Conservation (phyloP, 2,888 invertebrate genomes). For the Phragmatobia fuliginosa region DNA sequence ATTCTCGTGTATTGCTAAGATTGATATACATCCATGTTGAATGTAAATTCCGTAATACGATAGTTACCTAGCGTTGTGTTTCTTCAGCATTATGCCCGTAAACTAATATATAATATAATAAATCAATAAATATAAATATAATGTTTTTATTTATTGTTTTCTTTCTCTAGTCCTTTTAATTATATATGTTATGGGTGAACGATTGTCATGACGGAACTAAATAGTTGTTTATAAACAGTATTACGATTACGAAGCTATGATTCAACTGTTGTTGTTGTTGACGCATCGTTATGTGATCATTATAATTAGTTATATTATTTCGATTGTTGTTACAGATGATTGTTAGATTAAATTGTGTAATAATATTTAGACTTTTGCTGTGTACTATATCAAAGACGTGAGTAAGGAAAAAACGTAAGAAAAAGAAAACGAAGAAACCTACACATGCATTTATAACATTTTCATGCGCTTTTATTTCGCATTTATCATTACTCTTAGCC, state of each 20-base stretch:
- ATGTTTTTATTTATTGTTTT: background rate
- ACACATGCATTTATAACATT: no score
- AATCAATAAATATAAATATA: background rate
- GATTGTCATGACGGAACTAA: background rate
- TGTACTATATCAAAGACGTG: background rate
- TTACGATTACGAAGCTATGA: background rate
- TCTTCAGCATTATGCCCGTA: no score
- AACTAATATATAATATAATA: no score
- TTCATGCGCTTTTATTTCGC: no score
- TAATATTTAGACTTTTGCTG: background rate
- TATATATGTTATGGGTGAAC: background rate
- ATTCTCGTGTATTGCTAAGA: no score
- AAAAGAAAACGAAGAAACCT: no score
- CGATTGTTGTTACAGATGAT: background rate
- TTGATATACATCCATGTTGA: no score
- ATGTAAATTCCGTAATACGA: no score
- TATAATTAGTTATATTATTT: background rate
- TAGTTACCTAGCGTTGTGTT: no score
- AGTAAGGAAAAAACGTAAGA: background rate
- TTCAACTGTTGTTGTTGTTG: constrained; percentile 1
- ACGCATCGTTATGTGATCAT: background rate
- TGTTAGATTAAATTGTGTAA: background rate
- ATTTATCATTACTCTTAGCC: no score
- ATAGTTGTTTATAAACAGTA: constrained; percentile 6
- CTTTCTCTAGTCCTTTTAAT: background rate